Base-by-base conservation (phyloP, 2,888 invertebrate species). In the Microctonus brassicae region DNA sequence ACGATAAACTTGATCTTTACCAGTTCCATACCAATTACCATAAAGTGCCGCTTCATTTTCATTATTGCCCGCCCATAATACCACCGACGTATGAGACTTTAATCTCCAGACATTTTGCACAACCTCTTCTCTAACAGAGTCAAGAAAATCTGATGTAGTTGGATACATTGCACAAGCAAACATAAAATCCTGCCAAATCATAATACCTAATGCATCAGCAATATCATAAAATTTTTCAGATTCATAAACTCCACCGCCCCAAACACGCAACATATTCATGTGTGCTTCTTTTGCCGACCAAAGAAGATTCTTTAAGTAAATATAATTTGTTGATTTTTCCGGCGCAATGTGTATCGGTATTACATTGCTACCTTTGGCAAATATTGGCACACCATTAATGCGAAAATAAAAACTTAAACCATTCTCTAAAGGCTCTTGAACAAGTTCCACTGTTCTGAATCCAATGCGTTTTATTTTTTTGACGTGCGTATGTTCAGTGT, bases 191-290 rank as follows among this genome's bases (percentile, higher is more conserved):
- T 99, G 98, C 98, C 98, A 99, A 69, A 99, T 93, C 81, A 99
- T 89, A 60, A 99, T 93, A 0, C 99, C 99, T 63, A 94, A 89
- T 82, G 94, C 91, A 84, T 99, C 98, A 69, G 97, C 96, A 39
- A 93, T 86, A 75, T 93, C 89, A 86, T 99, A 99, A 87, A 99
- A 98, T 70, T 91, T 90, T 78, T 98, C 95, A 0, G 94, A 93
- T 84, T 98, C 98, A 82, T 98, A 99, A 0, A 96, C 89, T 0
- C 98, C 99, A n/a, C 99, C 99, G 29, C 99, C 99, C 99, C 99
- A 99, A 1, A 99, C 95, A n/a, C 99, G 90, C 13, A 99, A 88
- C 93, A 96, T 95, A 82, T 96, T 95, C 95, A 97, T 97, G 84
- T 98, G 92, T 0, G 93, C 92, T 9, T 93, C 91, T 77, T 91